Evolutionary conservation across 37 sponge, comb jelly and placozoan genomes (phyloP).

Genomic region (Diacarnus erythraeanus): DNA sequence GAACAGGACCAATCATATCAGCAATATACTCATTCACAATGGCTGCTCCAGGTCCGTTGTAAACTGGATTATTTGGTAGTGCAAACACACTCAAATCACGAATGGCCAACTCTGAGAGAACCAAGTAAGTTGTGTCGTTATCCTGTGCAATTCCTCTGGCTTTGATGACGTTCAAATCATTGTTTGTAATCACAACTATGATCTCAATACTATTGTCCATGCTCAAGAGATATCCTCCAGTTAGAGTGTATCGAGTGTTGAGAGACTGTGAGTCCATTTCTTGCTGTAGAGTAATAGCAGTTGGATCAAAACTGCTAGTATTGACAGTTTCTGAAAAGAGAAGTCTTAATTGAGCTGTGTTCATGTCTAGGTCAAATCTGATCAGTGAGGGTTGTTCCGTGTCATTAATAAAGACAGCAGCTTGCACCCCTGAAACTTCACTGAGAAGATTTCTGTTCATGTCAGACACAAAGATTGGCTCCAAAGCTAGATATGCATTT

Average conservation of each 20-base stretch:
- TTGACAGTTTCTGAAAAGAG: slow-evolving; percentile 87
- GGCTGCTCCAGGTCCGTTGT: slow-evolving; percentile 29
- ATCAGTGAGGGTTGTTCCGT: slow-evolving; percentile 64
- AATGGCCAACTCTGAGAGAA: slow-evolving; percentile 36
- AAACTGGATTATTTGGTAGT: slow-evolving; percentile 27
- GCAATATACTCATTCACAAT: slow-evolving; percentile 43
- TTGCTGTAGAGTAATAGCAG: slow-evolving; percentile 74
- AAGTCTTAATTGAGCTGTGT: slow-evolving; percentile 58
- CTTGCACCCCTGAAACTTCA: slow-evolving; percentile 28
- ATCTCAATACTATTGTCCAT: slow-evolving; percentile 48
- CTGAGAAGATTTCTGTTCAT: slow-evolving; percentile 71
- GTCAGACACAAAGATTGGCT: slow-evolving; percentile 57
- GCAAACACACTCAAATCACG: slow-evolving; percentile 58
- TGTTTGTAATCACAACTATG: slow-evolving; percentile 43
- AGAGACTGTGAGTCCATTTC: slow-evolving; percentile 3
- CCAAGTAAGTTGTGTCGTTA: slow-evolving; percentile 68
- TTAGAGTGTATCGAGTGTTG: slow-evolving; percentile 43
- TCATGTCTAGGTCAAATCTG: slow-evolving; percentile 75
- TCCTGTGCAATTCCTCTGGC: slow-evolving; percentile 63
- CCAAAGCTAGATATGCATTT: slow-evolving; percentile 58
- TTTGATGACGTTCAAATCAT: slow-evolving; percentile 84
- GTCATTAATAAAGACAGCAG: slow-evolving; percentile 54
- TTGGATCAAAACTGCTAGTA: slow-evolving; percentile 62
- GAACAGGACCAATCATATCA: slow-evolving; percentile 59
- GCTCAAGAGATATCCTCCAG: slow-evolving; percentile 36